Conservation (phyloP, 2,888 invertebrate species). For the Pemphredon lugubris region DNA sequence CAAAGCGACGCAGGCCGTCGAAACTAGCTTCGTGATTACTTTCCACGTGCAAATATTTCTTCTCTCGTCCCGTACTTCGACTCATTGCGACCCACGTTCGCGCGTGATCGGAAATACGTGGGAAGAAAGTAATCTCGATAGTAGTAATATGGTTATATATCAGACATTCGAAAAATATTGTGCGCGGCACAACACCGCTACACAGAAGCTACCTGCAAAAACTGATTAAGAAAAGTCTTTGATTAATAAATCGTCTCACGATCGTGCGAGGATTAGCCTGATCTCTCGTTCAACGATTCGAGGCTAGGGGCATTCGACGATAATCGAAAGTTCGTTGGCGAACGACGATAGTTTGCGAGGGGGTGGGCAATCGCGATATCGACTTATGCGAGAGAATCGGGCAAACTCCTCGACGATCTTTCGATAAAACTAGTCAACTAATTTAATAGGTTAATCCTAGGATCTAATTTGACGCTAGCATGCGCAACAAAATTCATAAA, state of each 20-base stretch:
- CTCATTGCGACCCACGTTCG: neutral
- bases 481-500: slow-evolving; percentile 47
- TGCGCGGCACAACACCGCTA: slow-evolving; percentile 68
- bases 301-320: neutral
- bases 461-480: slow-evolving; percentile 54
- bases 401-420: slow-evolving; percentile 39
- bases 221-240: slow-evolving; percentile 63
- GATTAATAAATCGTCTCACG: slow-evolving; percentile 57
- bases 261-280: slow-evolving; percentile 47
- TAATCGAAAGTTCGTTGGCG: too few relatives aligned
- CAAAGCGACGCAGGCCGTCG: slow-evolving; percentile 4
- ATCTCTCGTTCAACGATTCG: neutral
- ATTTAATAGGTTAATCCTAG: slow-evolving; percentile 50
- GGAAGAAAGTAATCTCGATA: slow-evolving; percentile 51
- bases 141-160: slow-evolving; percentile 25
- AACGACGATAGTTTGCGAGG: neutral
- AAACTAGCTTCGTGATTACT: slow-evolving; percentile 17
- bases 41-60: slow-evolving; percentile 8
- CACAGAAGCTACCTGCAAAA: slow-evolving; percentile 75
- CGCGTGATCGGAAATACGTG: neutral
- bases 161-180: slow-evolving; percentile 54
- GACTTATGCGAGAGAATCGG: neutral
- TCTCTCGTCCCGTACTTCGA: slow-evolving; percentile 11
- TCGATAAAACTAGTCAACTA: slow-evolving; percentile 22
- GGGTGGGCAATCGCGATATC: too few relatives aligned